Evolutionary conservation across 2,888 invertebrate genomes (phyloP), one percentile per base, ranked within the genome.

Genomic region (Nudaria mundana): DNA sequence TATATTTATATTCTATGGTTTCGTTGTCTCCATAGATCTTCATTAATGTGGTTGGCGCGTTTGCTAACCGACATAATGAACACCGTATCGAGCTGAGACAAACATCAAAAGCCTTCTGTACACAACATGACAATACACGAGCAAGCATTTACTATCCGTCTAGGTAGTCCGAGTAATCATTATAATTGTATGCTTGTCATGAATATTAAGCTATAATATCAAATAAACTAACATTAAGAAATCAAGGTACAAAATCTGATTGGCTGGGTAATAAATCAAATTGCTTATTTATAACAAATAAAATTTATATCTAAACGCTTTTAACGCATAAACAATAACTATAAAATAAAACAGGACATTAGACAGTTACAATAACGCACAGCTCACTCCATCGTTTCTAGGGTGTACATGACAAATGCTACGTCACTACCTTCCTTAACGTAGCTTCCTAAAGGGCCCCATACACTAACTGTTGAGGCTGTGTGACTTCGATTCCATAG

Each of bases 311-410:
- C 87, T 87, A 88, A 88, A 87, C 83, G 67, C 70, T 85, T 81
- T 86, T n/a, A n/a, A 86, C 50, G 66, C 79, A 81, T 84, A 87
- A 87, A 86, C 76, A 83, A 85, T 85, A 85, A 82, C 83, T 87
- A 87, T 76, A 78, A 87, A 87, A 86, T 85, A 86, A 86, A 86
- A 85, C 82, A 85, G 81, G 83, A 81, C 84, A 84, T 79, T 85
- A n/a, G 84, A 86, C 84, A 82, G 82, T 85, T 83, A 86, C 84
- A 81, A 85, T 88, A 88, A 85, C 85, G 87, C 87, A 88, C 55
- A 87, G 86, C 81, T 77, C 78, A 73, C 81, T 76, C 70, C 71
- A 66, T 72, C 72, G 68, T 75, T 76, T 71, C 69, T 65, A 71
- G 72, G 66, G 69, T 66, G 74, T 74, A 77, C 75, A 54, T 58